phyloP scores from a whole-genome alignment of 2,797 vertebrate genomes.

The Acestrorhynchus altus region DNA sequence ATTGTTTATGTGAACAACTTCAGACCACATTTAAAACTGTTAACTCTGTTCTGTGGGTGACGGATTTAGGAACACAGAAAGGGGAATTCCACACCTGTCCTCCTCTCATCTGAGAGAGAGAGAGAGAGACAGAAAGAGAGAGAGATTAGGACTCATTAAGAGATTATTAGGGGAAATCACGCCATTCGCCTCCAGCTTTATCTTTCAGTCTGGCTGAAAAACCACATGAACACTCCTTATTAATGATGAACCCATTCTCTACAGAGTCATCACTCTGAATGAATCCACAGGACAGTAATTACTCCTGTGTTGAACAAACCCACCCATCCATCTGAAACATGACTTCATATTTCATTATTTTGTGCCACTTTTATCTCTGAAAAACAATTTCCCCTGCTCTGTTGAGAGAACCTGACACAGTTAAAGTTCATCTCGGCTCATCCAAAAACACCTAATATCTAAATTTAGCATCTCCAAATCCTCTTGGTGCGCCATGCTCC shows the following conservation, averaged over 20 bases:
- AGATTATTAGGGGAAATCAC: slow-evolving; percentile 42
- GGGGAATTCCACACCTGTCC: slow-evolving; percentile 57
- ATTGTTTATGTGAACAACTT: background rate
- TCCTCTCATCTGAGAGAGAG: background rate
- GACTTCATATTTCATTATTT: no score
- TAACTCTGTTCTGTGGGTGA: slow-evolving; percentile 2
- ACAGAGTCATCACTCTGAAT: no score
- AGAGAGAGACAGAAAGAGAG: background rate
- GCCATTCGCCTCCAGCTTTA: slow-evolving; percentile 8
- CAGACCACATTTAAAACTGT: background rate
- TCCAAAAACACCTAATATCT: no score
- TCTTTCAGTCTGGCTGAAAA: background rate
- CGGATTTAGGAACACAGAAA: slow-evolving; percentile 30
- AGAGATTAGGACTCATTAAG: slow-evolving; percentile 40
- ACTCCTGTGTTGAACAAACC: no score
- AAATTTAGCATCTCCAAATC: no score
- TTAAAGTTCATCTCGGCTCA: no score
- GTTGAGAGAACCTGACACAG: no score
- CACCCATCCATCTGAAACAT: no score
- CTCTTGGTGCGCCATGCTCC: no score
- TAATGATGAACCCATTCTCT: background rate
- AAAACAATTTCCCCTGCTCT: no score
- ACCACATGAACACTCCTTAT: background rate
- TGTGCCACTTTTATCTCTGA: no score
- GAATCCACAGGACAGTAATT: no score